Conservation (phyloP, 2,797 vertebrate species). For the Labroides dimidiatus region DNA sequence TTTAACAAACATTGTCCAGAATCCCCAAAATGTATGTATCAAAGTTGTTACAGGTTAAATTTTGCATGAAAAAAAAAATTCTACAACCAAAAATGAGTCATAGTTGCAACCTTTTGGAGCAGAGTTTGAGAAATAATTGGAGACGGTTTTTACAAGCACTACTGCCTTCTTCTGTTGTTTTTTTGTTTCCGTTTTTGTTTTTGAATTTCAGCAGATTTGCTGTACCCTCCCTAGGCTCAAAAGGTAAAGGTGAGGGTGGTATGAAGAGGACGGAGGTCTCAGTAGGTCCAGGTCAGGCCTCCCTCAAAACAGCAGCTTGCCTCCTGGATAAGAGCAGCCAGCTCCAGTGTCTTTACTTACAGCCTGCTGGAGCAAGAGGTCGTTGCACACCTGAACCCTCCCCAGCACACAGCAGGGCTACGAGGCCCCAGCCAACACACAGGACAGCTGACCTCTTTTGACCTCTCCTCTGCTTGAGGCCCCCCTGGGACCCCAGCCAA, state of each 20-base stretch:
- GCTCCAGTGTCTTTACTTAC: slow-evolving; percentile 79
- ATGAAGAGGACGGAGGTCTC: slow-evolving; percentile 44
- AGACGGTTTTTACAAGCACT: not conserved
- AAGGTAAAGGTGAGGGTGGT: slow-evolving; percentile 28
- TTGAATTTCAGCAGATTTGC: slow-evolving; percentile 1
- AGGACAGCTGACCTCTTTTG: slow-evolving; percentile 74
- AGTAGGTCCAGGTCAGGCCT: slow-evolving; percentile 50
- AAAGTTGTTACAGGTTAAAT: too few species aligned
- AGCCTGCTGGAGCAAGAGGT: slow-evolving; percentile 80
- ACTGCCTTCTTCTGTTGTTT: slow-evolving; percentile 11
- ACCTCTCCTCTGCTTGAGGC: slow-evolving; percentile 72
- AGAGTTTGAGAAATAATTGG: not conserved
- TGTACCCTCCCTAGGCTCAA: slow-evolving; percentile 15
- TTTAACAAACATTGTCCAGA: too few species aligned
- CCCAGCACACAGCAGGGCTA: slow-evolving; percentile 60
- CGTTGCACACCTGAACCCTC: slow-evolving; percentile 80
- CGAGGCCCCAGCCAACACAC: slow-evolving; percentile 69
- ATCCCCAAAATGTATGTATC: too few species aligned
- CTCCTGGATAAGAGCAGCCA: slow-evolving; percentile 68
- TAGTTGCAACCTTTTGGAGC: not conserved
- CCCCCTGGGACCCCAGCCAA: slow-evolving; percentile 67
- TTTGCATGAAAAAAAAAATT: too few species aligned
- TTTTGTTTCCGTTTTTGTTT: slow-evolving; percentile 1
- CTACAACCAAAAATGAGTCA: too few species aligned
- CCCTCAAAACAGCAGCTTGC: slow-evolving; percentile 59